These are phyloP conservation scores for Sitodiplosis mosellana DNA, from an alignment of 1,140 invertebrate species.

Conservation along the genomic window DNA sequence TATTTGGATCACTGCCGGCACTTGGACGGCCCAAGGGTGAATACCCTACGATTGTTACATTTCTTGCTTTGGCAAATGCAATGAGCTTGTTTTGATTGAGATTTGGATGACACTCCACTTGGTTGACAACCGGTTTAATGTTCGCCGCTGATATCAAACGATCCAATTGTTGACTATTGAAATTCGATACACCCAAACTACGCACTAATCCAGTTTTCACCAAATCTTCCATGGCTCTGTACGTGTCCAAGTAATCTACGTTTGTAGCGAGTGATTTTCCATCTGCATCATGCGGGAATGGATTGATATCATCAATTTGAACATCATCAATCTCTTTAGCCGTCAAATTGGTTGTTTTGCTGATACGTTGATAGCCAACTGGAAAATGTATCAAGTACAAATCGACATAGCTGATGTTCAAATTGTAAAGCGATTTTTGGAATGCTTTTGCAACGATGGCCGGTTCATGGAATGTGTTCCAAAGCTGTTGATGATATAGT, in stretches of 20 bases:
- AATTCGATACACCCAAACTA: conserved; percentile 64
- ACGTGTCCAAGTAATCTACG: conserved; percentile 31
- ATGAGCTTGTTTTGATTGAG: conserved; percentile 57
- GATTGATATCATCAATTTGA: background rate
- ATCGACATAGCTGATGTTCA: conserved; percentile 46
- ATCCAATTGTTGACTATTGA: conserved; percentile 42
- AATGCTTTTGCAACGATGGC: conserved; percentile 27
- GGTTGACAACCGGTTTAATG: conserved; percentile 50
- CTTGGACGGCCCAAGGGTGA: conserved; percentile 29
- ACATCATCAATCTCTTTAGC: conserved; percentile 4
- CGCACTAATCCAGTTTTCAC: conserved; percentile 31
- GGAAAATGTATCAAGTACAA: conserved; percentile 53
- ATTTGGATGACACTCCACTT: conserved; percentile 24
- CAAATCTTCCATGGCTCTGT: conserved; percentile 35
- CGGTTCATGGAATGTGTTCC: conserved; percentile 28
- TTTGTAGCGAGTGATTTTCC: conserved; percentile 5
- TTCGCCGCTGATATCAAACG: conserved; percentile 43
- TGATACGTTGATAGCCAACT: conserved; percentile 29
- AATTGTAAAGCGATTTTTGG: conserved; percentile 31
- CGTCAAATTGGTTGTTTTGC: conserved; percentile 22
- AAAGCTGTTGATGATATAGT: too few relatives aligned
- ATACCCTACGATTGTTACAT: conserved; percentile 58
- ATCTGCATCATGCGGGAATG: background rate
- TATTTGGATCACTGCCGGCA: too few relatives aligned
- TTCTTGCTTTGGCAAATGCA: conserved; percentile 44